Evolutionary conservation across 2,113 vertebrate genomes (phyloP).

Genomic region (Heterocephalus glaber): DNA sequence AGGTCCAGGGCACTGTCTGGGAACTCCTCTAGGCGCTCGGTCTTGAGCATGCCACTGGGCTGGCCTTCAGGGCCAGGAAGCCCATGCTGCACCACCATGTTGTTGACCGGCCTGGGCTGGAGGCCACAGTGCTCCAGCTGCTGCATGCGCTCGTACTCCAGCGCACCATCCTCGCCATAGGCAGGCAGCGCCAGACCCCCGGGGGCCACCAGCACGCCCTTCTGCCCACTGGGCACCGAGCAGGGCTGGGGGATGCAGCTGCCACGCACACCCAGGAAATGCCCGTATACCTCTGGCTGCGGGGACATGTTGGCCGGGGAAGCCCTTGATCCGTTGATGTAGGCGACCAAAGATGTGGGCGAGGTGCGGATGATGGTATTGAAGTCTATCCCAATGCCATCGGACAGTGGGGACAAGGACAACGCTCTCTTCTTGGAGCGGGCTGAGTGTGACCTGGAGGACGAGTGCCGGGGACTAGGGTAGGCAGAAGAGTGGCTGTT

Average conservation of each 20-base stretch:
- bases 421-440: slow-evolving; percentile 91
- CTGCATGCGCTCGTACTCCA: slow-evolving; percentile 87
- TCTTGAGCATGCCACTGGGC: slow-evolving; percentile 76
- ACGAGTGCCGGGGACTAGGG: slow-evolving; percentile 86
- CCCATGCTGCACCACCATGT: slow-evolving; percentile 92
- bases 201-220: slow-evolving; percentile 79
- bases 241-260: slow-evolving; percentile 89
- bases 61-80: slow-evolving; percentile 76
- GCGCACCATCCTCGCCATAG: slow-evolving; percentile 63
- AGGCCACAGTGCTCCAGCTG: slow-evolving; percentile 88
- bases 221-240: slow-evolving; percentile 79
- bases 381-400: slow-evolving; percentile 94
- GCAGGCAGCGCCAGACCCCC: slow-evolving; percentile 74
- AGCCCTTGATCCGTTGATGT: slow-evolving; percentile 92
- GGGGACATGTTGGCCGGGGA: slow-evolving; percentile 89
- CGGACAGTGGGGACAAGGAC: slow-evolving; percentile 92
- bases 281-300: slow-evolving; percentile 94
- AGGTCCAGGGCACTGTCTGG: slow-evolving; percentile 70
- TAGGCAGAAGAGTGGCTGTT: slow-evolving; percentile 81
- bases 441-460: slow-evolving; percentile 81
- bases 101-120: slow-evolving; percentile 85
- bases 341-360: slow-evolving; percentile 95
- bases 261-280: slow-evolving; percentile 94
- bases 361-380: slow-evolving; percentile 96
- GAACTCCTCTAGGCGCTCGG: slow-evolving; percentile 81